Conservation (phyloP, 2,113 vertebrate genomes). For the Hemiprocne comata region DNA sequence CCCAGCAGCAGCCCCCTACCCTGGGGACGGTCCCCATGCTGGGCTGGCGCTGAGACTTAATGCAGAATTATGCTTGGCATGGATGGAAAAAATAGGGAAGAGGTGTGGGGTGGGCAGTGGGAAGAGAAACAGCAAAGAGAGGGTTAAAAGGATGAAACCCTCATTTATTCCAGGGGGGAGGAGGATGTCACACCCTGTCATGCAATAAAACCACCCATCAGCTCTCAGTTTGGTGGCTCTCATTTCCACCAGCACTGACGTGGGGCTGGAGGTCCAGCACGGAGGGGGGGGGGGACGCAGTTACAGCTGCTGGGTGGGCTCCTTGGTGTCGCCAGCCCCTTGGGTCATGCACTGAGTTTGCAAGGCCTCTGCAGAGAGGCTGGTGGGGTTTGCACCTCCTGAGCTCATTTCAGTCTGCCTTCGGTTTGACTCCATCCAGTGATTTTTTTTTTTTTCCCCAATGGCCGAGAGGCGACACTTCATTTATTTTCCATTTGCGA, state of each 20-base stretch:
- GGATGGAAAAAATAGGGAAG: neutral
- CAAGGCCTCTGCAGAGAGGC: neutral
- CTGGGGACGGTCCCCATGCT: rapidly evolving
- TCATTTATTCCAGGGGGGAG: neutral
- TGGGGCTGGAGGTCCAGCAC: neutral
- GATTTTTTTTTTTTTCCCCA: neutral
- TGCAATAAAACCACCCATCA: neutral
- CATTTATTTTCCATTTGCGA: neutral
- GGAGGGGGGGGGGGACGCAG: too few species aligned
- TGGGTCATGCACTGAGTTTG: rapidly evolving
- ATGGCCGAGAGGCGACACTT: rapidly evolving
- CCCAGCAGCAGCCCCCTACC: neutral
- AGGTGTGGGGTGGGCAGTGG: neutral
- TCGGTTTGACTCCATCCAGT: neutral
- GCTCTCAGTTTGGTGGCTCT: neutral
- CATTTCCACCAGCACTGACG: rapidly evolving
- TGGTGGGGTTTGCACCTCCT: neutral
- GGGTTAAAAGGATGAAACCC: neutral
- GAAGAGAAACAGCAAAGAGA: neutral
- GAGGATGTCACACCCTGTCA: neutral
- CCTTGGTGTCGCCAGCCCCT: rapidly evolving
- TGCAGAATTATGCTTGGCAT: rapidly evolving
- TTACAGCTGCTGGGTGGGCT: neutral
- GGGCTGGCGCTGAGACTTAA: neutral
- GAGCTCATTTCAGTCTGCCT: neutral